phyloP scores from a whole-genome alignment of 2,797 vertebrate genomes.

The Thalassophryne amazonica region DNA sequence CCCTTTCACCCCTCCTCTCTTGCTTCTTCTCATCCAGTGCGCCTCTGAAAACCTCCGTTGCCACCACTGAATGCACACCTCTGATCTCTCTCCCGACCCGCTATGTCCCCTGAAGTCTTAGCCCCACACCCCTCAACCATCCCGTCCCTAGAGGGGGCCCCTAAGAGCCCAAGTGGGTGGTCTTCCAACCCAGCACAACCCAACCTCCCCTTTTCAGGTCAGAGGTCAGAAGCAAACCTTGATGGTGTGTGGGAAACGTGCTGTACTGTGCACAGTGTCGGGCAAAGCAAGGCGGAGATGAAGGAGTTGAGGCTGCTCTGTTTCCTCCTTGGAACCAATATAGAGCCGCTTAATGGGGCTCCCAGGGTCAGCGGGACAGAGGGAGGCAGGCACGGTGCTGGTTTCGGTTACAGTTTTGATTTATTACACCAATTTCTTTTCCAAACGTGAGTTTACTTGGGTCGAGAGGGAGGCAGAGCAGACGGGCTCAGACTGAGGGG shows the following conservation, averaged over 20 bases:
- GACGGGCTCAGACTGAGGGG: constrained; percentile 57
- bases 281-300: constrained; percentile 18
- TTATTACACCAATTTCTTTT: constrained; percentile 68
- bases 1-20: constrained; percentile 17
- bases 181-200: constrained; percentile 26
- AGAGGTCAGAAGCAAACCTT: constrained; percentile 72
- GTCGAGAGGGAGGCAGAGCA: constrained; percentile 53
- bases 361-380: constrained; percentile 53
- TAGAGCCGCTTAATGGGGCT: constrained; percentile 49
- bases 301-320: constrained; percentile 37
- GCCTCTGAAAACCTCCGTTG: constrained; percentile 1
- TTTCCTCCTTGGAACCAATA: constrained; percentile 50
- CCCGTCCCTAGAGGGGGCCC: constrained; percentile 46
- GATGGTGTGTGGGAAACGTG: constrained; percentile 75
- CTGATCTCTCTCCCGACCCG: constrained; percentile 53
- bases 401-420: constrained; percentile 68
- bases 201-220: constrained; percentile 41
- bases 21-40: constrained; percentile 22
- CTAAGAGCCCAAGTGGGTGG: constrained; percentile 69
- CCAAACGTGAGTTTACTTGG: constrained; percentile 64
- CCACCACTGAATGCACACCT: constrained; percentile 30
- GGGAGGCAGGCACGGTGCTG: constrained; percentile 43
- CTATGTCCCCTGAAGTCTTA: constrained; percentile 30
- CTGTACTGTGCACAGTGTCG: constrained; percentile 23
- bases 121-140: constrained; percentile 34